Percentiles rank a stretch among this genome's conserved stretches.
Conservation (phyloP, 1,140 invertebrate species). For the Akabosia matsudoensis region DNA sequence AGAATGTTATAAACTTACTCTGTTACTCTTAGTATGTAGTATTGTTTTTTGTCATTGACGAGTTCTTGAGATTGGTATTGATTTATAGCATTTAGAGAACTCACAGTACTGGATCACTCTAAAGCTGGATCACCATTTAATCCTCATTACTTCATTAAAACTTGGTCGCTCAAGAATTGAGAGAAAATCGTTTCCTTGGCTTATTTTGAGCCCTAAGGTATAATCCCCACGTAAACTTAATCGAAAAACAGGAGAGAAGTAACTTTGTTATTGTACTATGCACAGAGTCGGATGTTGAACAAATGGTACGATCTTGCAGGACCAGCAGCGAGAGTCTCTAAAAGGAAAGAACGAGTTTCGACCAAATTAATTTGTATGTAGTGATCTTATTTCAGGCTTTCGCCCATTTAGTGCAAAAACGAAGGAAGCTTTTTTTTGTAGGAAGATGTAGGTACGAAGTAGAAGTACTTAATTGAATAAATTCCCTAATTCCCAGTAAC, state of each 20-base stretch:
- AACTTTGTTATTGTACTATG: background rate
- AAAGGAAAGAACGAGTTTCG: too few species aligned
- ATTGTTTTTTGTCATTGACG: too few species aligned
- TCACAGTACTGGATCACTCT: too few species aligned
- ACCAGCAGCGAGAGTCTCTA: too few species aligned
- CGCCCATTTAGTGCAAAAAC: background rate
- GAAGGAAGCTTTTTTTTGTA: background rate
- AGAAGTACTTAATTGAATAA: constrained; percentile 47
- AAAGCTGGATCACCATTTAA: background rate
- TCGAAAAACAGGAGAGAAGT: background rate
- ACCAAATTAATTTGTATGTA: too few species aligned
- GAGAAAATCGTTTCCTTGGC: background rate
- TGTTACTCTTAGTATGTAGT: too few species aligned
- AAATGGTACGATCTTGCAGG: too few species aligned
- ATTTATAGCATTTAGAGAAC: background rate
- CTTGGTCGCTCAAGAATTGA: background rate
- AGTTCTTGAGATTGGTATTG: background rate
- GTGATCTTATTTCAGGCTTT: background rate
- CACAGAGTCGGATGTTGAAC: too few species aligned
- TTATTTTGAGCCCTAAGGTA: background rate
- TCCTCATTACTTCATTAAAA: constrained; percentile 3
- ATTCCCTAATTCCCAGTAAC: constrained; percentile 48
- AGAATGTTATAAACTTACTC: too few species aligned
- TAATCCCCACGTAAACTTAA: background rate
- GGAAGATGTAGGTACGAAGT: background rate